Conservation (phyloP, 2,113 vertebrate genomes). For the Callipepla californica region DNA sequence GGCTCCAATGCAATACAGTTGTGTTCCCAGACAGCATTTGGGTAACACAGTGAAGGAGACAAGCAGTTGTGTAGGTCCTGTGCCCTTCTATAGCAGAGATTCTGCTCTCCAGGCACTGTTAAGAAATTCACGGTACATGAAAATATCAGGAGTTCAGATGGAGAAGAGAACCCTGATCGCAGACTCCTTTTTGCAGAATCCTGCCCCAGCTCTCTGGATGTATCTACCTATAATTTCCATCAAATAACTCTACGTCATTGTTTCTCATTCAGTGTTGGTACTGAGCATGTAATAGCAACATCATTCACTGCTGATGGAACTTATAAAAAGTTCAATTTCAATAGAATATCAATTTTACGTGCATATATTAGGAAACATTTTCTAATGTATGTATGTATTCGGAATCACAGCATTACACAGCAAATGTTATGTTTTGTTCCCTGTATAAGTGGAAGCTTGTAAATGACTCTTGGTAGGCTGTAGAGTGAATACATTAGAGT, state of each 20-base stretch:
- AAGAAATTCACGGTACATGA: not conserved
- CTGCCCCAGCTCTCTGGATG: not conserved
- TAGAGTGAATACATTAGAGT: not conserved
- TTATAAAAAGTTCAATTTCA: not conserved
- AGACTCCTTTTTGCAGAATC: not conserved
- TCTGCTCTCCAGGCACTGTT: not conserved
- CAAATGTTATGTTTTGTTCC: not conserved
- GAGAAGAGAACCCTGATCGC: not conserved
- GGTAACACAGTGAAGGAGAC: accelerated
- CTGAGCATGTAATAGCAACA: not conserved
- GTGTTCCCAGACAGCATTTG: not conserved
- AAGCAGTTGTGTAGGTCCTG: not conserved
- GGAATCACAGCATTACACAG: not conserved
- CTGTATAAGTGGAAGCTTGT: not conserved
- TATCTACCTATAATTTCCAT: not conserved
- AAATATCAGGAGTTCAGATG: not conserved
- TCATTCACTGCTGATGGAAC: not conserved
- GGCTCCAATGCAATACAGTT: not conserved
- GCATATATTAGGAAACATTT: not conserved
- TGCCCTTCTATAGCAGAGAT: not conserved
- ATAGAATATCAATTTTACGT: not conserved
- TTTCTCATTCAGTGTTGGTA: not conserved
- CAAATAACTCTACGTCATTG: not conserved
- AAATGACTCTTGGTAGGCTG: not conserved
- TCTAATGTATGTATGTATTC: not conserved